phyloP scores from a whole-genome alignment of 2,888 invertebrate genomes.

The Augiades crinisus region DNA sequence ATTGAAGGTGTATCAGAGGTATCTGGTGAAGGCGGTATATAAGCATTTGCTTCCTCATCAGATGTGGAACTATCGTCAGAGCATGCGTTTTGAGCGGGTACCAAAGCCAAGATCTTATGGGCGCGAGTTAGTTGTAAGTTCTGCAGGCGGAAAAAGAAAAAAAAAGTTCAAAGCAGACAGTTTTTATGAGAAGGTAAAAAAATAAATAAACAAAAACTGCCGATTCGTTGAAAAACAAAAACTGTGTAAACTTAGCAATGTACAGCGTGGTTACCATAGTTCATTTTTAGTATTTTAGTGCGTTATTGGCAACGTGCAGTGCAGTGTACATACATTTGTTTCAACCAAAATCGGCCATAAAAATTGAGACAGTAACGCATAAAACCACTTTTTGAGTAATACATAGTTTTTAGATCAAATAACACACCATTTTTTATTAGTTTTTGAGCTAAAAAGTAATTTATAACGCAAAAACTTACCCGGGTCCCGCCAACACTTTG shows the following conservation, averaged over 20 bases:
- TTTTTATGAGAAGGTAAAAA: constrained; percentile 12
- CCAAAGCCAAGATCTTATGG: constrained; percentile 5
- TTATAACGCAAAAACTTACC: constrained; percentile 2
- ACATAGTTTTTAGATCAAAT: constrained; percentile 20
- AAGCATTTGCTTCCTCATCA: not conserved
- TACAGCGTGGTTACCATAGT: not conserved
- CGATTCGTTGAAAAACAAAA: not conserved
- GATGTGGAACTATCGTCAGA: constrained; percentile 5
- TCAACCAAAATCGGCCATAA: constrained; percentile 13
- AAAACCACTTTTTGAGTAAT: constrained; percentile 23
- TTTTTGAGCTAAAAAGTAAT: constrained; percentile 15
- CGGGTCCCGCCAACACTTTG: constrained; percentile 17
- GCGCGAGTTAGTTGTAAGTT: not conserved
- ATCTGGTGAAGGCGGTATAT: not conserved
- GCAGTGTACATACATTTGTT: constrained; percentile 21
- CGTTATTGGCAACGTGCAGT: constrained; percentile 19
- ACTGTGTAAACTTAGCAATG: constrained; percentile 1
- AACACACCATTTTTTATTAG: constrained; percentile 13
- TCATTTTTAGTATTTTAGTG: not conserved
- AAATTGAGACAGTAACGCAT: constrained; percentile 11
- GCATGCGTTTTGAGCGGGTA: not conserved
- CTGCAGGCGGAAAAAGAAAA: constrained; percentile 1
- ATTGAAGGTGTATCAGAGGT: constrained; percentile 22
- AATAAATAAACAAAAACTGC: constrained; percentile 9
- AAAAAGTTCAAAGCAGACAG: not conserved